phyloP scores from a whole-genome alignment of 2,797 vertebrate species.

The Petrocephalus sullivani region DNA sequence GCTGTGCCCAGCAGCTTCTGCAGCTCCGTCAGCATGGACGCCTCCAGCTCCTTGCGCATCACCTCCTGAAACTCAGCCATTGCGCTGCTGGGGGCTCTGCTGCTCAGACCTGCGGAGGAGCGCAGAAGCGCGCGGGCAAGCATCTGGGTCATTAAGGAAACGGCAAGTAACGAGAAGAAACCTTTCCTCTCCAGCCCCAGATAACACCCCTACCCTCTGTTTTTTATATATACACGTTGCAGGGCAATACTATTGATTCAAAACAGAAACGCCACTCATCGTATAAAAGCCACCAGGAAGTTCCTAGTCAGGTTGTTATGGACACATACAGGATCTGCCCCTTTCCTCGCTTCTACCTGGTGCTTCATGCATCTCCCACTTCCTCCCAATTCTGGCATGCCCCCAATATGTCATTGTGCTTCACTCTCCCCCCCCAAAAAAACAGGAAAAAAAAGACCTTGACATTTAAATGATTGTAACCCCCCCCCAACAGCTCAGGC shows the following conservation, averaged over 20 bases:
- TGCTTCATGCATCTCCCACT: no score
- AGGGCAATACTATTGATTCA: background rate
- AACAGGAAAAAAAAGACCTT: no score
- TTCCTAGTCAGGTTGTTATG: background rate
- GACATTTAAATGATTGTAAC: background rate
- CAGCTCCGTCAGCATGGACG: slow-evolving; percentile 85
- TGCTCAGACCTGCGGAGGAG: slow-evolving; percentile 66
- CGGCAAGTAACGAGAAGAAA: no score
- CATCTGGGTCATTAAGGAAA: background rate
- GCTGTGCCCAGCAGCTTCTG: slow-evolving; percentile 75
- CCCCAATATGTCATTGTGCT: no score
- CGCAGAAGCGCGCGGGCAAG: background rate
- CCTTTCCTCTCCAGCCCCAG: background rate
- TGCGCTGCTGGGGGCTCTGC: slow-evolving; percentile 66
- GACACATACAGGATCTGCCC: background rate
- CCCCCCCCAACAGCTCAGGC: background rate
- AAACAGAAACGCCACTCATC: background rate
- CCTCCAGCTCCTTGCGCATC: slow-evolving; percentile 85
- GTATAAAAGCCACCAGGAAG: background rate
- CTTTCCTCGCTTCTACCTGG: background rate
- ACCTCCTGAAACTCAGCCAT: slow-evolving; percentile 94
- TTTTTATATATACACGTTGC: background rate
- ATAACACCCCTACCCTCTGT: background rate
- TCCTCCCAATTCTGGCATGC: no score
- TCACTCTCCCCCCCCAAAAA: no score